These are phyloP conservation scores for Helarctos malayanus DNA, from an alignment of 2,797 vertebrate genomes.

Conservation along the genomic window DNA sequence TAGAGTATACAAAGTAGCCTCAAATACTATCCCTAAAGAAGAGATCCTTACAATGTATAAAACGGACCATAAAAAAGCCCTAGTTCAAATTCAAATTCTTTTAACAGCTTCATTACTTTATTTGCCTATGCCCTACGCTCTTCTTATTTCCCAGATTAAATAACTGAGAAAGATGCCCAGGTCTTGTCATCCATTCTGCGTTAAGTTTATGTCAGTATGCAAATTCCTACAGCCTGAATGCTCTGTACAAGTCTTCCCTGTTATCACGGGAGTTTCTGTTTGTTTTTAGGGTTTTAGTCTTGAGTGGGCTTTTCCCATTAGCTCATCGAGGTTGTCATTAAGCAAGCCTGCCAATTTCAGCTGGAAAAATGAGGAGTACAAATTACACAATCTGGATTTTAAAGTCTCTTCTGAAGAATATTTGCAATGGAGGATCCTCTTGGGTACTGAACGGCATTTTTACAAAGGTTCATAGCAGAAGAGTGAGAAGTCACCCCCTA, in stretches of 20 bases:
- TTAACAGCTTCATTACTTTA: background rate
- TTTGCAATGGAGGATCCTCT: constrained; percentile 65
- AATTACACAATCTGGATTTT: constrained; percentile 31
- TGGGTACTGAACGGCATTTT: constrained; percentile 76
- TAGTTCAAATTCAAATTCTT: constrained; percentile 12
- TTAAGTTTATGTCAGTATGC: background rate
- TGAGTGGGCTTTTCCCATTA: background rate
- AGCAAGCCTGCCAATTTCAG: background rate
- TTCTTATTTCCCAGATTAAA: background rate
- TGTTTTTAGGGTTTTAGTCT: background rate
- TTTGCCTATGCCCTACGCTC: background rate
- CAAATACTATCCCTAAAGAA: constrained; percentile 22
- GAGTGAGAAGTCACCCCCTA: constrained; percentile 74
- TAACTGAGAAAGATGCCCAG: fast-evolving
- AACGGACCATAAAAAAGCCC: background rate
- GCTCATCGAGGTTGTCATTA: background rate
- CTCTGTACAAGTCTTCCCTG: background rate
- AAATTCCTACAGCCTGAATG: background rate
- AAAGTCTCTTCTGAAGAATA: constrained; percentile 66
- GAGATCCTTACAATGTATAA: background rate
- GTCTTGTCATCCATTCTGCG: background rate
- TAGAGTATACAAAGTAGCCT: background rate
- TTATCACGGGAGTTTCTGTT: background rate
- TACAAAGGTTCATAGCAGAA: constrained; percentile 78
- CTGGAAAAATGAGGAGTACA: background rate